A percentile compares a stretch with the other conserved stretches of the same genome.
phyloP scores from a whole-genome alignment of 92 coral and sea anemone genomes.

The Epizoanthus scotinus region DNA sequence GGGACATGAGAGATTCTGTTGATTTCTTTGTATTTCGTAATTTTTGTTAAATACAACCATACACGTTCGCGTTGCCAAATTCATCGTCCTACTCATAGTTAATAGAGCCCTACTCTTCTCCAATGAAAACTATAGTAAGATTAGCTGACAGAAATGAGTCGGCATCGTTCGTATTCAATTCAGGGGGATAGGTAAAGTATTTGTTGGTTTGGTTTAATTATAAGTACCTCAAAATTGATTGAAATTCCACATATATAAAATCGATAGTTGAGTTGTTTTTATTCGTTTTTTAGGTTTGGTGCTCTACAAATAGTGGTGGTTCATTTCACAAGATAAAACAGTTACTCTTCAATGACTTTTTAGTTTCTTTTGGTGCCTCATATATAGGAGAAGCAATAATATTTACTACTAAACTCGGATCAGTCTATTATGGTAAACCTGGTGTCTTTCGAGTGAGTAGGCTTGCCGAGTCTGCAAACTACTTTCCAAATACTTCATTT shows the following conservation, averaged over 20 bases:
- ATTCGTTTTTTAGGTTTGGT: constrained; percentile 78
- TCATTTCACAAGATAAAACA: constrained; percentile 76
- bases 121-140: too few relatives aligned
- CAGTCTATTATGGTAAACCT: constrained; percentile 71
- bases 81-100: too few relatives aligned
- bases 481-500: constrained; percentile 28
- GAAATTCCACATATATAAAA: background rate
- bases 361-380: constrained; percentile 65
- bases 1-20: too few relatives aligned
- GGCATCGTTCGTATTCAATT: too few relatives aligned
- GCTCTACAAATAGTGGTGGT: constrained; percentile 93
- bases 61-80: too few relatives aligned
- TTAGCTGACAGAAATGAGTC: too few relatives aligned
- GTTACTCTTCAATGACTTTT: constrained; percentile 57
- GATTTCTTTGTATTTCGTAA: too few relatives aligned
- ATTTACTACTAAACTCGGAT: constrained; percentile 70
- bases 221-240: background rate
- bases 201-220: too few relatives aligned
- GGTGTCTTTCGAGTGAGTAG: constrained; percentile 60
- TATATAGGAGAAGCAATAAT: constrained; percentile 69
- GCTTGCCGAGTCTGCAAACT: constrained; percentile 16
- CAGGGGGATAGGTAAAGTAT: too few relatives aligned
- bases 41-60: too few relatives aligned
- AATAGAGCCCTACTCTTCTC: too few relatives aligned
- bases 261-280: background rate